phyloP scores from a whole-genome alignment of 1,140 invertebrate genomes.

The Bombus haemorrhoidalis region DNA sequence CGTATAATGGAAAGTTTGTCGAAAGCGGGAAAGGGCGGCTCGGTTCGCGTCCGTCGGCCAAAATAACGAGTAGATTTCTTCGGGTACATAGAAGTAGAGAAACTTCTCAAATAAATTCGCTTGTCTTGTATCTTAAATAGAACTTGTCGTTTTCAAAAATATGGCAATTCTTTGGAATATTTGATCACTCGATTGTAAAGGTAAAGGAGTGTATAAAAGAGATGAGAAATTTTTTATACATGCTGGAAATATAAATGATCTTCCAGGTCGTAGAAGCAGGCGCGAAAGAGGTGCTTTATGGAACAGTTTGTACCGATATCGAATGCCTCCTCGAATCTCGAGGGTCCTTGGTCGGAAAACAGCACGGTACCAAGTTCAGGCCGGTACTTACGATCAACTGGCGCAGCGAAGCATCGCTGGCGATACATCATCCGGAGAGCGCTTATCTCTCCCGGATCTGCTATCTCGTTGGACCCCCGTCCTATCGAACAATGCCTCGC shows the following conservation, averaged over 20 bases:
- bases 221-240: not conserved
- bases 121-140: not conserved
- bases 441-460: conserved; percentile 71
- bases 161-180: too few relatives aligned
- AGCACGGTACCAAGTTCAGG: conserved; percentile 42
- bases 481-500: conserved; percentile 66
- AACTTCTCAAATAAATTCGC: not conserved
- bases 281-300: conserved; percentile 22
- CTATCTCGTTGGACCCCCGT: conserved; percentile 62
- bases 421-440: conserved; percentile 73
- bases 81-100: too few relatives aligned
- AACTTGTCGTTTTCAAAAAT: not conserved
- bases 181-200: too few relatives aligned
- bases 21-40: conserved; percentile 37
- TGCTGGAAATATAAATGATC: not conserved
- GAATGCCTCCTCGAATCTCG: conserved; percentile 49
- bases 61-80: conserved; percentile 19
- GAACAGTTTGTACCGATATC: conserved; percentile 43
- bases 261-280: not conserved
- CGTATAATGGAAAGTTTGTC: conserved; percentile 49
- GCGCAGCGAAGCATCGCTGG: conserved; percentile 69
- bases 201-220: too few relatives aligned
- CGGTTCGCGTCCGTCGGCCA: not conserved
- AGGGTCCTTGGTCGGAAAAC: conserved; percentile 54
- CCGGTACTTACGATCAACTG: conserved; percentile 67